Evolutionary conservation across 1,140 invertebrate genomes (phyloP), one percentile per base, ranked within the genome.

Genomic region (Pseudomyrmex gracilis): DNA sequence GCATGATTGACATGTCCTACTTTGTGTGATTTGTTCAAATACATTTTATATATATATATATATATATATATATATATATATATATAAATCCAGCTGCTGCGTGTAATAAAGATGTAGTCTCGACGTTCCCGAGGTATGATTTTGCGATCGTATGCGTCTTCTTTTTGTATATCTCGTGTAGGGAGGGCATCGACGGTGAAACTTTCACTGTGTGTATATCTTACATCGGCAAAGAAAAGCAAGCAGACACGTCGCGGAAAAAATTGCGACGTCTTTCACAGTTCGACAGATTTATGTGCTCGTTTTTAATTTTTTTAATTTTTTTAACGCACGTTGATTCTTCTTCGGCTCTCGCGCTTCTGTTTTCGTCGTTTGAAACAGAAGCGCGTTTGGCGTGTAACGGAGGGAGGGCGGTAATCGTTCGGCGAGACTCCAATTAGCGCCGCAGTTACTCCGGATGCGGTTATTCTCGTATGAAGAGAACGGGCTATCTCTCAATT

Each of bases 1-100:
- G 91, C 90, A 91, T 92, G 91, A 91, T 90, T 82, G 34, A 34
- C 34, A 34, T 34, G 85, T 89, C 90, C 84, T 89, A 82, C 83
- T 91, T 91, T 91, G 88, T 89, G 91, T 90, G 87, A 92, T 91
- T 87, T 78, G 88, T 84, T 88, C 89, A 88, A 90, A 87, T 89
- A 61, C 13, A 20, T 24, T 0, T 43, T 5, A 9, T 60, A 12
- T 2, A 73, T n/a, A 2, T 20, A 2, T 1, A 58, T 12, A 58
- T 20, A 15, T 58, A n/a, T 73, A 10, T 1, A 73, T 15, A 1
- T 5, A 9, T 60, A 12, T 2, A 73, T n/a, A 2, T 60, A 5
- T 34, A 5, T 34, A 34, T 34, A 34, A 34, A 34, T 34, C 7
- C 34, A 34, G 34, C 7, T 34, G 34, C 34, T 34, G 34, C 10